Evolutionary conservation across 1,140 invertebrate species (phyloP), one percentile per base, ranked within the genome.

Genomic region (Gryon sp.): DNA sequence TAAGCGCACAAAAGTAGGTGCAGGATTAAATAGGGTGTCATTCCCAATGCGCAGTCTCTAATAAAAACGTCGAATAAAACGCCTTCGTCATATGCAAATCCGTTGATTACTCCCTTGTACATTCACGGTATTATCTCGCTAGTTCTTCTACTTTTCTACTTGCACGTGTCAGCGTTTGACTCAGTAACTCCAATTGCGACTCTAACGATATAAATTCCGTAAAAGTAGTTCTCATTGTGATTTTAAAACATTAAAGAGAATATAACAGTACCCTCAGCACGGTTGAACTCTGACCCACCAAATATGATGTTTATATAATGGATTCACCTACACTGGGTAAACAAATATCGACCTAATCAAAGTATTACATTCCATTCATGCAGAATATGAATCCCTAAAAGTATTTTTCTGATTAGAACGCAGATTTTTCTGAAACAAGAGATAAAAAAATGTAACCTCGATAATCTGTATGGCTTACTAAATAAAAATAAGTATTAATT

Each of bases 1-100:
- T 52, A 41, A 75, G 32, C 62, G 55, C 57, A 48, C 30, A 22
- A 52, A 53, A 16, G 28, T 55, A 41, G 8, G 30, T 15, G 11
- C 20, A 14, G 48, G 28, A 75, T 75, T 62, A 68, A 75, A 75
- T 68, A 68, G 63, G 57, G 68, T 75, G 72, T 62, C 62, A 68
- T 75, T 68, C 55, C 72, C 62, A 68, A 48, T 62, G 62, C 46
- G 32, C 46, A 18, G 28, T 11, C 40, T 48, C 45, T 73, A 80
- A 81, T 76, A 72, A 69, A 76, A 81, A 69, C 69, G 76, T 75
- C 50, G 59, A 60, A 80, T 69, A 55, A 66, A 75, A 66, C 22
- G 40, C 30, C 19, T 19, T 72, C 74, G 72, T 73, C 76, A 69
- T 80, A 80, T 81, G 80, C 80, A 80, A 80, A 80, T 78, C 57